Conservation (phyloP, 2,797 vertebrate species). For the Typhlichthys eigenmanni region DNA sequence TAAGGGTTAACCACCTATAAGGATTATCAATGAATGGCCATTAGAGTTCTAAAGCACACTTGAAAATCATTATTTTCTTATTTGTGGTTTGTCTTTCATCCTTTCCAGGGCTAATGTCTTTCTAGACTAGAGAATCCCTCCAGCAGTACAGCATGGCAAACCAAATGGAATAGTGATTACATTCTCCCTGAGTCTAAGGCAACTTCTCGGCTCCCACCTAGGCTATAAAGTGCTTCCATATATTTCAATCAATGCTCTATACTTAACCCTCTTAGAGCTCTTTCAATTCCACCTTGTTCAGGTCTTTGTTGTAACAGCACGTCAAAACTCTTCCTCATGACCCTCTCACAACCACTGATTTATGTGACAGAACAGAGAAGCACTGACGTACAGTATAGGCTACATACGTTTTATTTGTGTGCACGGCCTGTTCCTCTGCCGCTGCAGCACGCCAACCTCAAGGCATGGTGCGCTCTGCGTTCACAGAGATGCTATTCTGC, state of each 20-base stretch:
- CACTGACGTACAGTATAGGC: neutral
- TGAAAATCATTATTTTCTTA: too few relatives aligned
- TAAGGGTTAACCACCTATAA: too few relatives aligned
- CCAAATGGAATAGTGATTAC: neutral
- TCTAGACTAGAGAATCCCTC: neutral
- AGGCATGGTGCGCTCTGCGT: too few relatives aligned
- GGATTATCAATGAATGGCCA: too few relatives aligned
- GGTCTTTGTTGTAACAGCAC: constrained; percentile 5
- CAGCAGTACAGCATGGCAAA: neutral
- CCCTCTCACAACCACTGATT: constrained; percentile 2
- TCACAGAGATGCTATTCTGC: too few relatives aligned
- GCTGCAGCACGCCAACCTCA: too few relatives aligned
- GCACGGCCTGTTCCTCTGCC: neutral
- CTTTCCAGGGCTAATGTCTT: neutral
- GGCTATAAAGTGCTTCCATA: constrained; percentile 23
- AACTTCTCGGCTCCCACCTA: constrained; percentile 10
- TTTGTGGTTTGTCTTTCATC: constrained; percentile 1
- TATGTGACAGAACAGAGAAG: neutral
- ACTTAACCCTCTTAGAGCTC: constrained; percentile 18
- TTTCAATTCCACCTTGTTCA: constrained; percentile 19
- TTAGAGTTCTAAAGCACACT: too few relatives aligned
- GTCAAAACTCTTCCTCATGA: constrained; percentile 15
- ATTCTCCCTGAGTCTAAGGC: constrained; percentile 8
- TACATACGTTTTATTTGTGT: neutral
- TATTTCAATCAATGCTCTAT: constrained; percentile 4